Evolutionary conservation across 2,113 vertebrate genomes (phyloP).

Genomic region (Etheostoma spectabile): DNA sequence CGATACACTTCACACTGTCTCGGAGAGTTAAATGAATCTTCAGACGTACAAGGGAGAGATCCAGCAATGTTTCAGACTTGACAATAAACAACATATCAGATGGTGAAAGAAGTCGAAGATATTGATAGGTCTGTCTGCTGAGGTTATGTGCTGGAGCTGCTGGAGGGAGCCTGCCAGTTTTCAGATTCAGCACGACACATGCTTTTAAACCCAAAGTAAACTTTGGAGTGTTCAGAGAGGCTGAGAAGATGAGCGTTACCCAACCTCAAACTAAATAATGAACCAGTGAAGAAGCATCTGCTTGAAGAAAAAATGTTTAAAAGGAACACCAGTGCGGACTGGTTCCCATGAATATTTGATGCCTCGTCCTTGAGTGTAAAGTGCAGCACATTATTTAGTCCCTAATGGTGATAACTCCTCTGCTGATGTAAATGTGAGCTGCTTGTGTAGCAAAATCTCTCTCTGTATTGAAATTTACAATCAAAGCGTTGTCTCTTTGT

Average conservation of each 20-base stretch:
- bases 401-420: conserved; percentile 52
- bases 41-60: conserved; percentile 61
- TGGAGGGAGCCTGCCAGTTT: not conserved
- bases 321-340: conserved; percentile 62
- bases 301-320: conserved; percentile 62
- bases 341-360: conserved; percentile 80
- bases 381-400: conserved; percentile 69
- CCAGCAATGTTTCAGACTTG: conserved; percentile 62
- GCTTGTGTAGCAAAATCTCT: conserved; percentile 20
- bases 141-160: conserved; percentile 38
- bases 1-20: conserved; percentile 71
- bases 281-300: conserved; percentile 62
- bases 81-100: conserved; percentile 82
- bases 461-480: conserved; percentile 3
- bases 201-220: conserved; percentile 53
- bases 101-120: conserved; percentile 75
- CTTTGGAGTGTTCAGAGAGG: conserved; percentile 39
- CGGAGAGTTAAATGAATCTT: conserved; percentile 73
- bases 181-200: conserved; percentile 21
- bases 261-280: conserved; percentile 64
- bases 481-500: conserved; percentile 19
- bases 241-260: conserved; percentile 31
- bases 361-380: conserved; percentile 62
- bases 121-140: conserved; percentile 74
- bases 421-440: conserved; percentile 46